phyloP scores from a whole-genome alignment of 2,888 invertebrate species.

The Tethea ocularis region DNA sequence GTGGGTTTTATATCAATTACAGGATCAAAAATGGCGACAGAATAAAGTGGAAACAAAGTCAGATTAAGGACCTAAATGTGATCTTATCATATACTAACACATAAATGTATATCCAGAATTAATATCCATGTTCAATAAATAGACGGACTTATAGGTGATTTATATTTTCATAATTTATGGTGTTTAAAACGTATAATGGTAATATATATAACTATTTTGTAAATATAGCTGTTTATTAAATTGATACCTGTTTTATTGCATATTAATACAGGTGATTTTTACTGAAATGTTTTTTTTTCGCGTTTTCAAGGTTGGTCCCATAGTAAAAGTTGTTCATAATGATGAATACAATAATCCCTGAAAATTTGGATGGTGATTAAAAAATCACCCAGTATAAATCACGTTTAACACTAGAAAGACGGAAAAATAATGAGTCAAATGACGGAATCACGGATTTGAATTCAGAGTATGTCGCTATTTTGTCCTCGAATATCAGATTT shows the following conservation, averaged over 20 bases:
- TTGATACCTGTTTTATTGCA: slow-evolving; percentile 35
- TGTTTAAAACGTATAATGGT: slow-evolving; percentile 40
- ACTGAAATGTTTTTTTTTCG: too few species aligned
- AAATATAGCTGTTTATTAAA: slow-evolving; percentile 62
- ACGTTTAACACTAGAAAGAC: too few species aligned
- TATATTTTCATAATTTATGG: slow-evolving; percentile 55
- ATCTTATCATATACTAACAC: slow-evolving; percentile 9
- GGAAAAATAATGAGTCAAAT: too few species aligned
- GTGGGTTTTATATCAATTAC: slow-evolving; percentile 52
- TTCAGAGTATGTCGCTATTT: too few species aligned
- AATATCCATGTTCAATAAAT: slow-evolving; percentile 27
- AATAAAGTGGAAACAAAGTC: slow-evolving; percentile 73
- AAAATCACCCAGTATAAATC: too few species aligned
- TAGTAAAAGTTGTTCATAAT: too few species aligned
- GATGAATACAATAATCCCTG: too few species aligned
- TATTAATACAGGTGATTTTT: too few species aligned
- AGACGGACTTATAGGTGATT: slow-evolving; percentile 35
- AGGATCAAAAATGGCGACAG: slow-evolving; percentile 81
- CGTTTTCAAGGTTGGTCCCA: too few species aligned
- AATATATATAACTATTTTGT: slow-evolving; percentile 45
- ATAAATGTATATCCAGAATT: slow-evolving; percentile 33
- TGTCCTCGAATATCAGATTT: too few species aligned
- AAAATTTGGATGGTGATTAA: too few species aligned
- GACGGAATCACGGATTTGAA: too few species aligned
- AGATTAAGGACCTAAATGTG: slow-evolving; percentile 48